Percentiles rank a stretch among this genome's conserved stretches.
Conservation (phyloP, 2,797 vertebrate genomes). For the Spinus olivaceus region DNA sequence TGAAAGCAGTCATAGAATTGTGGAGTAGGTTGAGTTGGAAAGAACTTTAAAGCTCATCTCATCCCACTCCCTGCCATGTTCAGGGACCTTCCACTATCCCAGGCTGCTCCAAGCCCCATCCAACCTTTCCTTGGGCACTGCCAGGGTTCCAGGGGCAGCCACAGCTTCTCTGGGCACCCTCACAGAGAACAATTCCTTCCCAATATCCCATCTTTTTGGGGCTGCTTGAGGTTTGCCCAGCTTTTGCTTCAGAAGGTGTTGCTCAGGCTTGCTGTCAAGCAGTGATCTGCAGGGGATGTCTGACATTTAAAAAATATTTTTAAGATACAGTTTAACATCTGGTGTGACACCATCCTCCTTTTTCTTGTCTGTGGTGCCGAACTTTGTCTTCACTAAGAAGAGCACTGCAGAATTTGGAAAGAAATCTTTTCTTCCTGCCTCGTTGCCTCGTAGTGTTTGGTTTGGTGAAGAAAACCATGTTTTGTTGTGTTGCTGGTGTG, state of each 20-base stretch:
- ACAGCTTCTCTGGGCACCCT: neutral
- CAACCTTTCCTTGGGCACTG: rapidly evolving
- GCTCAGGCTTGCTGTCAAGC: neutral
- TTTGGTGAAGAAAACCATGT: neutral
- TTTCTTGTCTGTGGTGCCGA: neutral
- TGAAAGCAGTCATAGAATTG: neutral
- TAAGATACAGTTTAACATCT: neutral
- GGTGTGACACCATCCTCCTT: neutral
- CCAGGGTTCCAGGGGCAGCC: neutral
- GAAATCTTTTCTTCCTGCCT: neutral
- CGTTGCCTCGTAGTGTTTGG: neutral
- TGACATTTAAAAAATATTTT: neutral
- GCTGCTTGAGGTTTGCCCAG: neutral
- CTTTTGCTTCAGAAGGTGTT: neutral
- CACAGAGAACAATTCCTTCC: neutral
- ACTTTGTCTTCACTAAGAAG: neutral
- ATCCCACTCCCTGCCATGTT: neutral
- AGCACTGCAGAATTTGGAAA: neutral
- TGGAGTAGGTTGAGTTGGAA: neutral
- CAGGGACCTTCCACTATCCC: neutral
- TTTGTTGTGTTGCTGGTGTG: neutral
- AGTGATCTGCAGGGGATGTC: neutral
- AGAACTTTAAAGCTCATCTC: neutral
- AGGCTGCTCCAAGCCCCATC: rapidly evolving
- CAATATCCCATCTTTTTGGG: neutral